Conservation (phyloP, 1,140 invertebrate genomes). For the Nasonia longicornis region DNA sequence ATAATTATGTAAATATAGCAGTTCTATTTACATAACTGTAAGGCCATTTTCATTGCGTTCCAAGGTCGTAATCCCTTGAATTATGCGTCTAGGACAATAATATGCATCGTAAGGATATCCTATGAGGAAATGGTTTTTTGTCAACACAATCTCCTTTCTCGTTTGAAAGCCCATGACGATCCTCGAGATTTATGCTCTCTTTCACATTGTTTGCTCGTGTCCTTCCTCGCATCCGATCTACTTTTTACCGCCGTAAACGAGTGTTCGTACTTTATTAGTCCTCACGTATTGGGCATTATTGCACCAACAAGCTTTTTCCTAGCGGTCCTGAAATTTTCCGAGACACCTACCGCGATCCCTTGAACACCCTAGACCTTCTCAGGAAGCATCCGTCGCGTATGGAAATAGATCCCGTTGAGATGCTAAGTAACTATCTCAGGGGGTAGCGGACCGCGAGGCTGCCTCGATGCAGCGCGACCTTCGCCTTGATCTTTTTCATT, state of each 20-base stretch:
- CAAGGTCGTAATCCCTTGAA: not conserved
- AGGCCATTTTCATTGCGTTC: too few species aligned
- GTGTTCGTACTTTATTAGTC: not conserved
- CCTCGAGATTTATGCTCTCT: not conserved
- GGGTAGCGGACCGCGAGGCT: not conserved
- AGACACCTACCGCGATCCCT: not conserved
- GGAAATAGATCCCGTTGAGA: slow-evolving; percentile 15
- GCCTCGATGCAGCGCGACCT: not conserved
- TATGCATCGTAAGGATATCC: not conserved
- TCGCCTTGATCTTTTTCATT: not conserved
- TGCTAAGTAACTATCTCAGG: slow-evolving; percentile 22
- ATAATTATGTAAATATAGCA: too few species aligned
- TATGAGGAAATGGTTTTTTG: not conserved
- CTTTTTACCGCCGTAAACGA: not conserved
- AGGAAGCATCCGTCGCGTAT: slow-evolving; percentile 5
- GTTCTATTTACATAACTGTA: too few species aligned
- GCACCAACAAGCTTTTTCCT: not conserved
- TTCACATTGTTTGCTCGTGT: not conserved
- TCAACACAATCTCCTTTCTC: slow-evolving; percentile 1
- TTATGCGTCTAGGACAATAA: not conserved
- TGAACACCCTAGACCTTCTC: slow-evolving; percentile 9
- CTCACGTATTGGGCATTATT: not conserved
- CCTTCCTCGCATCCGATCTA: not conserved
- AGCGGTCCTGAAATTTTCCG: not conserved
- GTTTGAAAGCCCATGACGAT: not conserved